Evolutionary conservation across 1,140 invertebrate species (phyloP), one percentile per base, ranked within the genome.

Genomic region (Diorhabda elongata): DNA sequence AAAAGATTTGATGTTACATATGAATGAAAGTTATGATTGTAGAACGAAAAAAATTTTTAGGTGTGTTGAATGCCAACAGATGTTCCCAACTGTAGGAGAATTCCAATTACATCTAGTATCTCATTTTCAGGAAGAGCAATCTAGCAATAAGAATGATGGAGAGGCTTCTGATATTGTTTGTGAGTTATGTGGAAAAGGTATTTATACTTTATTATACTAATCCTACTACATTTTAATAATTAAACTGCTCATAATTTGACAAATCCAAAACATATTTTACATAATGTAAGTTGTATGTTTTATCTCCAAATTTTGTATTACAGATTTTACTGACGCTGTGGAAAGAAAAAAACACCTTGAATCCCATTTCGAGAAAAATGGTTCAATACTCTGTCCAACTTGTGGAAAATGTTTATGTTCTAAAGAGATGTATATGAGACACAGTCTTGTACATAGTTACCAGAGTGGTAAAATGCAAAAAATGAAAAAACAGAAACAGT

Each of bases 31-130:
- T 52, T 52, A 52, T 52, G 47, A 52, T n/a, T 52, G 47, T 52
- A 52, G 47, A 52, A 52, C 4, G 6, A 52, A 52, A 52, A 52
- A 52, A 4, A 52, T 52, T 52, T 52, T 52, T n/a, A 52, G 47
- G 4, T 52, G 47, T n/a, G n/a, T 4, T 3, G 47, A 52, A 52
- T 52, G 47, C 47, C 47, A 52, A 52, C 47, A 52, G n/a, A 52
- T n/a, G 6, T 52, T 52, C n/a, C 47, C 47, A 3, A 52, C 2
- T 52, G 47, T 52, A 52, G 47, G 47, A 52, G n/a, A 52, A 52
- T 52, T 52, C 47, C 47, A 52, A 52, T n/a, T 52, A 8, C 47
- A 52, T 52, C n/a, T 52, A 52, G 47, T 52, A 52, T 52, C 47
- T 52, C 47, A 52, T 52, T 52, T n/a, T 8, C 47, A 52, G 47